Conservation (phyloP, 2,113 vertebrate genomes). For the Propithecus coquereli region DNA sequence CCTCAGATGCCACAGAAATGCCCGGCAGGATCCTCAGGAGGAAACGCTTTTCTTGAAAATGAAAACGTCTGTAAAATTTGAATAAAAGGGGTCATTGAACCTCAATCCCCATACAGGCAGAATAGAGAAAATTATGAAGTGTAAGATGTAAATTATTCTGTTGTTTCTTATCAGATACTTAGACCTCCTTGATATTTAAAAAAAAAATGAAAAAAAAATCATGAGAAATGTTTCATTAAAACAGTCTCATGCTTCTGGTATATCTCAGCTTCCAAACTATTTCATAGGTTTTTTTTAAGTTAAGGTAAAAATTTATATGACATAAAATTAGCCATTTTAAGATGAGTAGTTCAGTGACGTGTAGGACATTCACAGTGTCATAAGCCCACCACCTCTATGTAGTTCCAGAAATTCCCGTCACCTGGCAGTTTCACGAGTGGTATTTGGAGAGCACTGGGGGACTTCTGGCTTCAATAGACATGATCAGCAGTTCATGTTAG, state of each 20-base stretch:
- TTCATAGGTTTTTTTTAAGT: not conserved
- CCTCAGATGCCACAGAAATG: not conserved
- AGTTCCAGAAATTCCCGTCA: not conserved
- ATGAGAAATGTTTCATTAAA: not conserved
- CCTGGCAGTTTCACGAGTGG: not conserved
- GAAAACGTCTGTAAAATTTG: not conserved
- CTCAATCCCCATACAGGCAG: not conserved
- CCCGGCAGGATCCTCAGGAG: not conserved
- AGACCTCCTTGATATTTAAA: not conserved
- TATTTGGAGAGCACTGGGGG: not conserved
- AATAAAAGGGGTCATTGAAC: not conserved
- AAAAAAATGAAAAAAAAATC: not conserved
- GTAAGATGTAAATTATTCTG: not conserved
- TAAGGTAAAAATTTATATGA: not conserved
- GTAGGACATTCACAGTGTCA: rapidly evolving
- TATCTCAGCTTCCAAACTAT: not conserved
- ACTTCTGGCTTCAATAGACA: not conserved
- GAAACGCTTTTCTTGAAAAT: not conserved
- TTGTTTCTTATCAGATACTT: not conserved
- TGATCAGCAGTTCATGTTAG: not conserved
- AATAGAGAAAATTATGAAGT: not conserved
- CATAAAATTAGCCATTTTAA: not conserved
- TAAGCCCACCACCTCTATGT: not conserved
- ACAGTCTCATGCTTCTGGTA: not conserved
- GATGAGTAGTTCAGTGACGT: no score